Evolutionary conservation across 2,888 invertebrate genomes (phyloP), one percentile per base, ranked within the genome.

Genomic region (Nymphalis c-album): DNA sequence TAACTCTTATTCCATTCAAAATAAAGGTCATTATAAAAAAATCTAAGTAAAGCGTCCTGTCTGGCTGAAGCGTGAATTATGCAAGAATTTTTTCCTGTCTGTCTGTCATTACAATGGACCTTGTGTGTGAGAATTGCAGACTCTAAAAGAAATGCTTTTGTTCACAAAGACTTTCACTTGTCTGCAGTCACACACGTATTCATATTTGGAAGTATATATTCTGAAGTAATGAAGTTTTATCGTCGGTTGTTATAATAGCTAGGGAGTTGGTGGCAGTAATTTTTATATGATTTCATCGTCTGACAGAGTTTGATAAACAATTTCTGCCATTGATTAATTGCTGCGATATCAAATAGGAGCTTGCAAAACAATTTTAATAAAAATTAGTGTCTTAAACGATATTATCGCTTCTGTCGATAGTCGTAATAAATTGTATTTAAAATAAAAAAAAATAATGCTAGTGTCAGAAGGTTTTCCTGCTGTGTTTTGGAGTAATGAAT

Each of bases 31-130:
- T 46, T 65, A 65, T 65, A 18, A 55, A 53, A 65, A 53, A 60
- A 40, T 60, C 65, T 35, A 18, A 45, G 40, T 13, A 51, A 40
- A 13, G 46, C 53, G 48, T 65, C 55, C 67, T 62, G 70, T 70
- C 70, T 67, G 70, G 61, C 58, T 26, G 60, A 66, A 40, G 64
- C 61, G 70, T 70, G 67, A 70, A 70, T 67, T 70, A 70, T 70
- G 64, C 67, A 70, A 67, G 69, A 22, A 58, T 50, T 70, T 63
- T 63, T 61, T 61, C 59, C 61, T 64, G 67, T 64, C 70, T 70
- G 70, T 40, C 70, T 70, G 67, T 70, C 70, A 64, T 67, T 64
- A 70, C 70, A 70, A 70, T 70, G 64, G 67, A 47, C 50, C 63
- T 61, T 64, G 64, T 70, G 66, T 63, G 57, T 61, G 63, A 66